Base-by-base conservation (phyloP, 2,113 vertebrate genomes). In the Loxodonta africana region DNA sequence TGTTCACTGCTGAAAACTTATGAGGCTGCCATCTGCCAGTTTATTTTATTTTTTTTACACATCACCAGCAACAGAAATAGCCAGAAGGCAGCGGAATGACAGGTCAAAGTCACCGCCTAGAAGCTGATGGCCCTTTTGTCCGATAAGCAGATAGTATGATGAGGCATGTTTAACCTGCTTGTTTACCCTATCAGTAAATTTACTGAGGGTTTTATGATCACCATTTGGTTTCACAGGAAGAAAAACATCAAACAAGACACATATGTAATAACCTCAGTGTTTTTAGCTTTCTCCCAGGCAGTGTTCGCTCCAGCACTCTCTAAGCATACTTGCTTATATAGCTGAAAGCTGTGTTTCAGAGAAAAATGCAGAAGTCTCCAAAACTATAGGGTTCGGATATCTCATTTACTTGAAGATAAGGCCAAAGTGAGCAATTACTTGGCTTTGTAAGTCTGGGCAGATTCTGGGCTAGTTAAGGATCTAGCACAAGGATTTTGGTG, bases 1-100 rank as follows among this genome's bases (percentile, higher is more conserved):
- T 97, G 41, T 91, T 98, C 77, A 85, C 71, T 26, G 5, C 25
- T 91, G 92, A 90, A 97, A 97, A 96, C 77, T 97, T 97, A 97
- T 82, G 83, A 96, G 77, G 78, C 88, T 51, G 69, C 88, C 89
- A 97, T 81, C 94, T 97, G 89, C 53, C 86, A 91, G n/a, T 88
- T 98, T 97, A 46, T 23, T 37, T 97, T 97, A 46, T 28, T 37
- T 97, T 83, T 57, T 93, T 97, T 92, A 94, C 92, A 84, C 30
- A 89, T 76, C 46, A 37, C 86, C 77, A 78, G 95, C 69, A 94
- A 53, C 87, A 97, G 96, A 95, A 98, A 89, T 73, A 78, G 83
- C 74, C 90, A 18, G 90, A 94, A 77, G 87, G 92, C 69, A 98
- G 60, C n/a, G 88, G 51, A 53, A 63, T 1, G 92, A 65, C 23